These are phyloP conservation scores for Tachystola acroxantha DNA, from an alignment of 2,888 invertebrate genomes.

Conservation along the genomic window DNA sequence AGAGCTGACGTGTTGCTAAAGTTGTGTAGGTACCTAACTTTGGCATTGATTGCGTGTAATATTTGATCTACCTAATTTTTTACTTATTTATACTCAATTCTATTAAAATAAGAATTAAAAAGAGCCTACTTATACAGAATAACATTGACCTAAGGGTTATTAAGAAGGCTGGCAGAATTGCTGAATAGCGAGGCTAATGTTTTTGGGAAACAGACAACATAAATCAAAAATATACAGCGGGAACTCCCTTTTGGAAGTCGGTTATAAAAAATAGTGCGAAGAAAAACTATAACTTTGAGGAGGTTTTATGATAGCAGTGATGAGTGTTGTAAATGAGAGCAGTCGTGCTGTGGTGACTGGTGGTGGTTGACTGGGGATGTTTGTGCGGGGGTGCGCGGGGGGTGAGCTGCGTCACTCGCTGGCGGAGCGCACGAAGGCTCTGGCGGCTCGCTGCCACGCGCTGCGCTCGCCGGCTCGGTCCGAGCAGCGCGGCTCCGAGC, in stretches of 20 bases:
- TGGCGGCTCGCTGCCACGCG: constrained; percentile 69
- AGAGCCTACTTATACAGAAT: no score
- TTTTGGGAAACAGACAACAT: no score
- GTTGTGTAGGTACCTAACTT: constrained; percentile 10
- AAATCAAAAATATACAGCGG: no score
- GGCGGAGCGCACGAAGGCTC: constrained; percentile 71
- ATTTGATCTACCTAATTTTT: no score
- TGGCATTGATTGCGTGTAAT: constrained; percentile 32
- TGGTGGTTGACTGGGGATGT: constrained; percentile 54
- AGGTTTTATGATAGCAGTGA: constrained; percentile 15
- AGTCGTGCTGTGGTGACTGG: constrained; percentile 25
- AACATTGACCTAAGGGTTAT: no score
- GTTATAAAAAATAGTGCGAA: no score
- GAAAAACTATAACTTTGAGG: no score
- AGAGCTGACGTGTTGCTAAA: not conserved
- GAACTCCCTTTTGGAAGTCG: no score
- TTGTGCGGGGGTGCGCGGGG: constrained; percentile 67
- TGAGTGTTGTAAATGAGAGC: constrained; percentile 23
- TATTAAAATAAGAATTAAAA: no score
- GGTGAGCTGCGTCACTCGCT: constrained; percentile 68
- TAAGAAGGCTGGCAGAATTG: no score
- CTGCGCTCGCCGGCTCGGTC: constrained; percentile 61
- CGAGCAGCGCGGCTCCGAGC: constrained; percentile 46
- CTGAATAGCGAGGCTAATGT: no score
- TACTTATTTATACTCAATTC: no score